Evolutionary conservation across 2,888 invertebrate species (phyloP).

Genomic region (Sesia apiformis): DNA sequence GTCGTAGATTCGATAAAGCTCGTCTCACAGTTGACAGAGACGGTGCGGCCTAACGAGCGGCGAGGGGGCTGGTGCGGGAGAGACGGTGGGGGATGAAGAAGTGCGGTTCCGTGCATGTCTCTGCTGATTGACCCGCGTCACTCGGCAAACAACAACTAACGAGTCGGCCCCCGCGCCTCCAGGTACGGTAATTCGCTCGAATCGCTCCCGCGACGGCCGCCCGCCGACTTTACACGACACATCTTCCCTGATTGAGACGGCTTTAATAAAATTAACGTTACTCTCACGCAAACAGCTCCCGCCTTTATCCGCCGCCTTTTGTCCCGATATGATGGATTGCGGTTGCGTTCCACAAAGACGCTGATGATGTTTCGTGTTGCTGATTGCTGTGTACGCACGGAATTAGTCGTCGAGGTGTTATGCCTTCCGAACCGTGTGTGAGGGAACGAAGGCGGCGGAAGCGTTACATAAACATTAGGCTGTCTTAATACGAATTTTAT

Average conservation of each 20-base stretch:
- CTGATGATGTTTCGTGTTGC: conserved; percentile 56
- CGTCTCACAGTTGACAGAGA: conserved; percentile 72
- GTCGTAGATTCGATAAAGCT: conserved; percentile 74
- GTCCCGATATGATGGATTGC: conserved; percentile 70
- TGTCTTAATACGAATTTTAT: conserved; percentile 45
- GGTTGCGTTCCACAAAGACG: conserved; percentile 56
- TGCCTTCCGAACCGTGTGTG: conserved; percentile 20
- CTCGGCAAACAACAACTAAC: conserved; percentile 75
- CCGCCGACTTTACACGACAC: conserved; percentile 55
- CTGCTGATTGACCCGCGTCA: conserved; percentile 75
- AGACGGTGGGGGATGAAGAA: conserved; percentile 55
- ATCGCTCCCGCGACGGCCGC: conserved; percentile 59
- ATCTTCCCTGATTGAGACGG: conserved; percentile 67
- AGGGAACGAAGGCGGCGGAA: conserved; percentile 26
- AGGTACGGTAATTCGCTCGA: conserved; percentile 58
- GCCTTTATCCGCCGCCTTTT: conserved; percentile 59
- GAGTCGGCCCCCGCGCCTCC: conserved; percentile 69
- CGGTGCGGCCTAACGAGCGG: conserved; percentile 66
- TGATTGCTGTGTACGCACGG: conserved; percentile 60
- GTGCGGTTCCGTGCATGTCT: conserved; percentile 75
- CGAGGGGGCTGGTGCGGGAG: conserved; percentile 17
- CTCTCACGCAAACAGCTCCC: conserved; percentile 61
- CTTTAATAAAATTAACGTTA: conserved; percentile 68
- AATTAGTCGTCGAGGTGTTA: conserved; percentile 44
- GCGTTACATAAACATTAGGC: conserved; percentile 45